Evolutionary conservation across 2,797 vertebrate species (phyloP).

Genomic region (Amazonetta brasiliensis): DNA sequence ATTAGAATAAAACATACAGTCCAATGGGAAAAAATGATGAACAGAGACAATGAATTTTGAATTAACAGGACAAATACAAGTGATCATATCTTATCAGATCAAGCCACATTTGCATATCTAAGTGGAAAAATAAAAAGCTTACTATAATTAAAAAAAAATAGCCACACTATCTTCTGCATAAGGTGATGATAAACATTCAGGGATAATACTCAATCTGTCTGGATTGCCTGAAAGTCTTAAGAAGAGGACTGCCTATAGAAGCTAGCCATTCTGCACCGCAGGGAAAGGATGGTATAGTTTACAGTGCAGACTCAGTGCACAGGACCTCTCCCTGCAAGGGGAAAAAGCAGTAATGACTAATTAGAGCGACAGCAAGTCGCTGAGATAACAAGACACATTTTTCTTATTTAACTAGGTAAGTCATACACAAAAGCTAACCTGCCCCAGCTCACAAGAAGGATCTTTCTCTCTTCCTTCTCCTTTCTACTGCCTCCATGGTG

Average conservation of each 20-base stretch:
- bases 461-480: background rate
- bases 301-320: rapidly evolving
- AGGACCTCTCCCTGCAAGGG: rapidly evolving
- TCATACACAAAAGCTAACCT: background rate
- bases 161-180: background rate
- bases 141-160: background rate
- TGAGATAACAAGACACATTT: background rate
- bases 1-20: background rate
- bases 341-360: background rate
- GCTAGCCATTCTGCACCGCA: background rate
- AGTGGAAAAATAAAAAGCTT: background rate
- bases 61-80: background rate
- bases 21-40: background rate
- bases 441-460: background rate
- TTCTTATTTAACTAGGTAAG: background rate
- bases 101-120: background rate
- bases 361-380: background rate
- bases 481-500: rapidly evolving
- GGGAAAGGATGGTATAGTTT: background rate
- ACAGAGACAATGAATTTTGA: background rate
- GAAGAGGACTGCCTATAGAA: background rate
- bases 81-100: background rate
- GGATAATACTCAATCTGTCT: background rate
- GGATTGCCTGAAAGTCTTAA: background rate
- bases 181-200: background rate